Evolutionary conservation across 2,797 vertebrate species (phyloP).

Genomic region (Falco concolor): DNA sequence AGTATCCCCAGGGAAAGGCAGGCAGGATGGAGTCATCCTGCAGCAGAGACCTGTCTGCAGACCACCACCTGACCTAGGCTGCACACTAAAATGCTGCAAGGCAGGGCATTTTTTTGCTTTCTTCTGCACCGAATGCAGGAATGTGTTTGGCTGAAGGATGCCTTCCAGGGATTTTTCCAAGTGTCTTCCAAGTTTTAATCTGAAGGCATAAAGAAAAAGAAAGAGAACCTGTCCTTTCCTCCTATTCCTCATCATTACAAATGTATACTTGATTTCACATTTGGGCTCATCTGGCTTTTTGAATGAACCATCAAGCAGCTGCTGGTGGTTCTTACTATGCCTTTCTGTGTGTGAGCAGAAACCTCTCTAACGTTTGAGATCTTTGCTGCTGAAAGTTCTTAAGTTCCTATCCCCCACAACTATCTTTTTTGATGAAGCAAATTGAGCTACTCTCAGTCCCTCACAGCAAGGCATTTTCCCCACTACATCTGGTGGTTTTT

Average conservation of each 20-base stretch:
- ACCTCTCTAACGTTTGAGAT: not conserved
- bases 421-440: not conserved
- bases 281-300: not conserved
- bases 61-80: not conserved
- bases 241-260: not conserved
- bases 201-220: not conserved
- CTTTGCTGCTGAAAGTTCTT: slow-evolving; percentile 5
- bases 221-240: rapidly evolving
- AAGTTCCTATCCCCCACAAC: not conserved
- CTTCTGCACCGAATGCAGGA: not conserved
- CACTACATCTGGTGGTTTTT: not conserved
- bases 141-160: not conserved
- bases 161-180: not conserved
- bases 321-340: not conserved
- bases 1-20: not conserved
- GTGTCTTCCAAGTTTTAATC: not conserved
- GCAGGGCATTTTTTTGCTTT: not conserved
- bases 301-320: not conserved
- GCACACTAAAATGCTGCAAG: not conserved
- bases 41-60: not conserved
- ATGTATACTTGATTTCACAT: slow-evolving; percentile 5
- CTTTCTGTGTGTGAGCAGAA: not conserved
- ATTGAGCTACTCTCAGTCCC: slow-evolving; percentile 16
- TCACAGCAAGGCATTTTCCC: not conserved
- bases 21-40: not conserved